Percentiles rank a stretch among this genome's conserved stretches.
phyloP scores from a whole-genome alignment of 2,797 vertebrate species.

The Kryptolebias ocellatus region DNA sequence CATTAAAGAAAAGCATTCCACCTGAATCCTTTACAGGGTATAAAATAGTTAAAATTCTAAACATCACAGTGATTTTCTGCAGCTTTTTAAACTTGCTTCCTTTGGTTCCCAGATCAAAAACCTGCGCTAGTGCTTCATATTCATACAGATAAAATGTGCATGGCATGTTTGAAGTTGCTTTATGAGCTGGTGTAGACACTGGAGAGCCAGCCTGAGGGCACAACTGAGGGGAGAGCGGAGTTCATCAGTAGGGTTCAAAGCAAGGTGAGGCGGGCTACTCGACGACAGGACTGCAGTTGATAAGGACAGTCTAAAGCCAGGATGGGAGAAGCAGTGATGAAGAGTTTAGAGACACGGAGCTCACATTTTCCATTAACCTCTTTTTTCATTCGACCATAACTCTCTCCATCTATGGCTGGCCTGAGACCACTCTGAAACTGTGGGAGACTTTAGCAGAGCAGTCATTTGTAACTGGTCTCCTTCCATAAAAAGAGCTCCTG shows the following conservation, averaged over 20 bases:
- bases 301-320: slow-evolving; percentile 37
- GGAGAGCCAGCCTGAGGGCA: slow-evolving; percentile 30
- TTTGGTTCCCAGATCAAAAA: slow-evolving; percentile 24
- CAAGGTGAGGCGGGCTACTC: slow-evolving; percentile 44
- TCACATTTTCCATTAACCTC: slow-evolving; percentile 75
- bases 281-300: slow-evolving; percentile 13
- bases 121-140: slow-evolving; percentile 8
- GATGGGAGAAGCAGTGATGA: slow-evolving; percentile 36
- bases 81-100: not conserved
- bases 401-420: slow-evolving; percentile 70
- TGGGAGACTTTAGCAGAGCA: slow-evolving; percentile 43
- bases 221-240: slow-evolving; percentile 25
- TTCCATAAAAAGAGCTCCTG: slow-evolving; percentile 70
- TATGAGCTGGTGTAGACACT: slow-evolving; percentile 39
- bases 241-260: slow-evolving; percentile 47
- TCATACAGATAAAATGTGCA: slow-evolving; percentile 20
- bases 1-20: slow-evolving; percentile 23
- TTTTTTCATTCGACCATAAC: slow-evolving; percentile 58
- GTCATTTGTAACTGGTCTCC: slow-evolving; percentile 56
- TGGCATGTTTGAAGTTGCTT: slow-evolving; percentile 22
- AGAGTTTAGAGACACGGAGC: slow-evolving; percentile 56
- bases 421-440: slow-evolving; percentile 44
- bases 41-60: slow-evolving; percentile 8
- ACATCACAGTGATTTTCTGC: not conserved
- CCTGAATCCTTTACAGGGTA: slow-evolving; percentile 19